These are phyloP conservation scores for Daptonema setosum DNA, from an alignment of 2,888 invertebrate species.

Conservation along the genomic window DNA sequence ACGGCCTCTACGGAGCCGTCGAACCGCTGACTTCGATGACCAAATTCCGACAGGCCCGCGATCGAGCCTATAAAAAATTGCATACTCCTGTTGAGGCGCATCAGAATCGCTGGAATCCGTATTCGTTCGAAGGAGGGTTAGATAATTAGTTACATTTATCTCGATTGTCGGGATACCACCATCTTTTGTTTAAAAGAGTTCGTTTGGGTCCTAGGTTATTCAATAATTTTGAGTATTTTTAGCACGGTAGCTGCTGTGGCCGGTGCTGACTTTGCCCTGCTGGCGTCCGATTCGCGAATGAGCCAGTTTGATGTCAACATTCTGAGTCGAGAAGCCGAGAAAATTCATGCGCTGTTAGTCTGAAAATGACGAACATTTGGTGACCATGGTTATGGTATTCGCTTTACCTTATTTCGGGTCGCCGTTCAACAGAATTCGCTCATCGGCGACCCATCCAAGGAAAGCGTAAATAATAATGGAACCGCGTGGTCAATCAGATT, in stretches of 20 bases:
- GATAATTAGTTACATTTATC: not conserved
- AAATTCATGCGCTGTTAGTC: slow-evolving; percentile 20
- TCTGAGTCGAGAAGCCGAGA: slow-evolving; percentile 21
- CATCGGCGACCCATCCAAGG: not conserved
- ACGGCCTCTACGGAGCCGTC: too few relatives aligned
- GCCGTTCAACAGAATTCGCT: not conserved
- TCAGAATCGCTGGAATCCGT: slow-evolving; percentile 2
- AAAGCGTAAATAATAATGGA: not conserved
- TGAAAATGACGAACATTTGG: not conserved
- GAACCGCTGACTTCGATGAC: too few relatives aligned
- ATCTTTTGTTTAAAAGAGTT: not conserved
- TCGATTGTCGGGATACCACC: not conserved
- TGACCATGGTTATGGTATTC: not conserved
- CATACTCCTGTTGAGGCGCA: too few relatives aligned
- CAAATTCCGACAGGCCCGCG: too few relatives aligned
- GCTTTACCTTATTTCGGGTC: not conserved
- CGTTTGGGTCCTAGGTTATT: too few relatives aligned
- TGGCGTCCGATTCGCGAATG: slow-evolving; percentile 59
- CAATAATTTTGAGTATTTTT: slow-evolving; percentile 17
- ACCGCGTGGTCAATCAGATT: too few relatives aligned
- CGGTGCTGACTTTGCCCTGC: slow-evolving; percentile 76
- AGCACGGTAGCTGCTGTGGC: slow-evolving; percentile 86
- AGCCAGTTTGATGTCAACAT: slow-evolving; percentile 17
- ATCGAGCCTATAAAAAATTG: too few relatives aligned
- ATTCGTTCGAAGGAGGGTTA: slow-evolving; percentile 7